These are phyloP conservation scores for Xyrauchen texanus DNA, from an alignment of 2,113 vertebrate species.

Conservation along the genomic window DNA sequence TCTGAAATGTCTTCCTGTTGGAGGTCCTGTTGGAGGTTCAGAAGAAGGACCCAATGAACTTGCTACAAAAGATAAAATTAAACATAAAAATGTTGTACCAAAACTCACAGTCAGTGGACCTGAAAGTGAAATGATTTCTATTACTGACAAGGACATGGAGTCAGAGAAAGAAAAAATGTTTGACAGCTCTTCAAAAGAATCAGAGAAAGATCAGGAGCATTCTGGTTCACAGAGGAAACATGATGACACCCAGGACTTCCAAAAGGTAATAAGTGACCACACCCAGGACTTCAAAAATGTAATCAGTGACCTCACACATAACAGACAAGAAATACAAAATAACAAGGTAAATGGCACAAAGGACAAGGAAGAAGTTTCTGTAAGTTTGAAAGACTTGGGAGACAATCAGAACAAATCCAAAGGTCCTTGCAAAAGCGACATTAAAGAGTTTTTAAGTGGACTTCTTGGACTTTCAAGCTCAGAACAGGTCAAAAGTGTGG, in stretches of 20 bases:
- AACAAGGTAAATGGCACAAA: background rate
- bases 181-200: background rate
- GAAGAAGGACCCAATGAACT: background rate
- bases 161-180: background rate
- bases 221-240: background rate
- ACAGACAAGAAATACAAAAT: background rate
- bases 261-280: background rate
- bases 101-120: conserved; percentile 6
- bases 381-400: background rate
- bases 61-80: background rate
- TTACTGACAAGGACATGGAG: background rate
- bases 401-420: conserved; percentile 7
- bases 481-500: background rate
- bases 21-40: background rate
- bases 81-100: conserved; percentile 4
- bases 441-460: conserved; percentile 52
- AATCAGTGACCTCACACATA: background rate
- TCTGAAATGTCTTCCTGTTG: background rate
- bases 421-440: conserved; percentile 33
- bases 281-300: background rate
- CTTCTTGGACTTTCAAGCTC: conserved; percentile 2
- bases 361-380: background rate
- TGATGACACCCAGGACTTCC: background rate
- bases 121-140: conserved; percentile 7
- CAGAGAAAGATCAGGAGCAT: background rate